Evolutionary conservation across 2,113 vertebrate species (phyloP), one percentile per base, ranked within the genome.

Genomic region (Cyanocitta stelleri): DNA sequence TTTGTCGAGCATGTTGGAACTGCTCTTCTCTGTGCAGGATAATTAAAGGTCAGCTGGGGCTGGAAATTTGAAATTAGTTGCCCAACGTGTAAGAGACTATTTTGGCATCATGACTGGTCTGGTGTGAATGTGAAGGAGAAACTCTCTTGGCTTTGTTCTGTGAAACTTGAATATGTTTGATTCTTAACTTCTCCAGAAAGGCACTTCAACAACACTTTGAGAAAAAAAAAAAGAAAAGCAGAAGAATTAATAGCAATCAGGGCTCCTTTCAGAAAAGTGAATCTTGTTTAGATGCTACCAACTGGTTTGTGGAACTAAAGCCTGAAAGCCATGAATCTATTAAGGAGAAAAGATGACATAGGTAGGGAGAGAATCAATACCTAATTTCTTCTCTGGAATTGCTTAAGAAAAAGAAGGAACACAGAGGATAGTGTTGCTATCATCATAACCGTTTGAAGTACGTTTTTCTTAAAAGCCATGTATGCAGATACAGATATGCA

Each of bases 321-420:
- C 69, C 81, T 93, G 93, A 86, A 79, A 92, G 88, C 88, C 12
- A 35, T 92, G 91, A 88, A 92, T 96, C 85, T 90, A 90, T 88
- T 92, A 90, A 88, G 88, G 71, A 78, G 68, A 41, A 88, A 94
- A 92, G 90, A 96, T 92, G 90, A 89, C 90, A 85, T 56, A 64
- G 79, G 52, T 81, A 81, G 79, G 52, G 54, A 84, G 84, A 89
- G 85, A 94, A 94, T 96, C 96, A 94, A 94, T 95, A 97, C 73
- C 80, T 93, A 95, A 96, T 94, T 97, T 96, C 92, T 95, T 86
- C 73, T 89, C 89, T 84, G 90, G 77, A 93, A 94, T 96, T 94
- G 85, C 88, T 90, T 93, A 94, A 63, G 72, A 91, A 93, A 91
- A 91, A 89, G 87, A 78, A 84, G 80, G 26, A 94, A 77, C 55